phyloP scores from a whole-genome alignment of 2,113 vertebrate genomes.

The Hemichromis elongatus region DNA sequence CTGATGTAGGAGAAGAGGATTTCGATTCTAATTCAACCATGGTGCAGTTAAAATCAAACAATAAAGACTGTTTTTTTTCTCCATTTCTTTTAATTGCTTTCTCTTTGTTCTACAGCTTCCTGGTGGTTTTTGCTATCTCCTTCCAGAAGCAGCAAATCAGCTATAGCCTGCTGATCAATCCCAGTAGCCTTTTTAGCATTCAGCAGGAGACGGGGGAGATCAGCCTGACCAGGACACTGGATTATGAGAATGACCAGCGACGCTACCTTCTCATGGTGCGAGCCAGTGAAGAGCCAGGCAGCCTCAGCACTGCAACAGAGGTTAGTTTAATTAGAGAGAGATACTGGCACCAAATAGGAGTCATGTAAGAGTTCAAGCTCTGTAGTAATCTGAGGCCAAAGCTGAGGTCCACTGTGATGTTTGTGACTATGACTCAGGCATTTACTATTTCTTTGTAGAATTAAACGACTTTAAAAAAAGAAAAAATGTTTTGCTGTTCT shows the following conservation, averaged over 20 bases:
- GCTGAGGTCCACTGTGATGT: neutral
- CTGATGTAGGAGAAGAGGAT: slow-evolving; percentile 21
- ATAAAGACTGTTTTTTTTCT: neutral
- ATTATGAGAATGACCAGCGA: slow-evolving; percentile 82
- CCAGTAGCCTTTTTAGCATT: slow-evolving; percentile 81
- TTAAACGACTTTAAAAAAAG: neutral
- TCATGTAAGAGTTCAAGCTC: neutral
- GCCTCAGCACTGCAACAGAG: slow-evolving; percentile 79
- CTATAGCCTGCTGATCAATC: slow-evolving; percentile 85
- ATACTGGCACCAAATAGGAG: neutral
- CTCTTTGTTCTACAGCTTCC: slow-evolving; percentile 71
- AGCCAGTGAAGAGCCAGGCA: slow-evolving; percentile 73
- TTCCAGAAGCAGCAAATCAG: slow-evolving; percentile 81
- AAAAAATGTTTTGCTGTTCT: neutral
- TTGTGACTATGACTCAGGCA: neutral
- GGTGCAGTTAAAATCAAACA: slow-evolving; percentile 8
- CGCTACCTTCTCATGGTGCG: slow-evolving; percentile 80
- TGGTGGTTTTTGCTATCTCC: slow-evolving; percentile 78
- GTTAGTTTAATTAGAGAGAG: slow-evolving; percentile 57
- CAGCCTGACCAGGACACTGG: slow-evolving; percentile 75
- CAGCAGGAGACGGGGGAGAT: slow-evolving; percentile 74
- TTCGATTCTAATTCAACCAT: slow-evolving; percentile 28
- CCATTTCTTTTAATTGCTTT: neutral
- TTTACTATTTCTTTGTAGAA: neutral
- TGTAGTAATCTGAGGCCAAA: neutral